A percentile compares a stretch with the other conserved stretches of the same genome.
Evolutionary conservation across 2,888 invertebrate species (phyloP).

Genomic region (Meteorus cinctellus): DNA sequence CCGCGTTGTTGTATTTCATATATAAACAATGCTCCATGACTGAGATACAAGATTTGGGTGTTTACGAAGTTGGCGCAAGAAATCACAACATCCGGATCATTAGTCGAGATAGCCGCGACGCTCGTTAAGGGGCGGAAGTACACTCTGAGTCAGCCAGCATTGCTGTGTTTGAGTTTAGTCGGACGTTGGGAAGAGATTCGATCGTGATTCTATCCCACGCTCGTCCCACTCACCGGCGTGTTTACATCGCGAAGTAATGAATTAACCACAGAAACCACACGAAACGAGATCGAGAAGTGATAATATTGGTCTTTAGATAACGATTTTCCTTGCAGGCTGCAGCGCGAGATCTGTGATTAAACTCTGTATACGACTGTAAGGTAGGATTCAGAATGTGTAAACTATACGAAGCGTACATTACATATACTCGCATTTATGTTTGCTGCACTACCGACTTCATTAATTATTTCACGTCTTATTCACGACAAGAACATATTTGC

Average conservation of each 20-base stretch:
- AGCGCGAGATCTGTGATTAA: neutral
- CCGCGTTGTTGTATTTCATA: neutral
- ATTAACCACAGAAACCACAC: conserved; percentile 44
- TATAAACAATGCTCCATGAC: neutral
- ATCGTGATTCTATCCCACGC: conserved; percentile 33
- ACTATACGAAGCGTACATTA: neutral
- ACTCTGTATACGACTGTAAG: conserved; percentile 9
- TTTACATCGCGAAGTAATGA: conserved; percentile 42
- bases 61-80: conserved; percentile 26
- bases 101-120: conserved; percentile 40
- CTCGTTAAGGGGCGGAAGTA: conserved; percentile 40
- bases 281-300: conserved; percentile 43
- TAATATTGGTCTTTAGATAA: conserved; percentile 44
- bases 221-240: conserved; percentile 12
- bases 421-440: neutral
- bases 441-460: neutral
- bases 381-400: conserved; percentile 12
- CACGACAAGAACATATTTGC: neutral
- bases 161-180: neutral
- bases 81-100: conserved; percentile 40
- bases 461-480: neutral
- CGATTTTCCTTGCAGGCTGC: conserved; percentile 20
- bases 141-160: conserved; percentile 10
- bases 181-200: conserved; percentile 29
- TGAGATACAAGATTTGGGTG: neutral